phyloP scores from a whole-genome alignment of 2,888 invertebrate genomes.

The Archips crataeganus region DNA sequence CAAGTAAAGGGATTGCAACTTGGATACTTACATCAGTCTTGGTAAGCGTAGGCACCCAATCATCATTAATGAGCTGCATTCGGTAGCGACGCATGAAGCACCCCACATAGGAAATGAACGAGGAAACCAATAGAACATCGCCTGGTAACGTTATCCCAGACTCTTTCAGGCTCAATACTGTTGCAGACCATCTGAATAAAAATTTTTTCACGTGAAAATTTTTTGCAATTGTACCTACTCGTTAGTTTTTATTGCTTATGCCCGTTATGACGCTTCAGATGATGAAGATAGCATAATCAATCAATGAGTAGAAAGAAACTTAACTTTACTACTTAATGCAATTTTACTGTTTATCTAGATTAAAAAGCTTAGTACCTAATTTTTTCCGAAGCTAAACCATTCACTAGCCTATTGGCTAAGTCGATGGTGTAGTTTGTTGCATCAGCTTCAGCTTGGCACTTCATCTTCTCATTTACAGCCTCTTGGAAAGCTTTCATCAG shows the following conservation, averaged over 20 bases:
- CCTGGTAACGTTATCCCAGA: conserved; percentile 94
- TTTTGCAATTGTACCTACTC: not conserved
- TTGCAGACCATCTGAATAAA: conserved; percentile 73
- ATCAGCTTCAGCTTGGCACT: conserved; percentile 97
- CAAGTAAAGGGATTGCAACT: not conserved
- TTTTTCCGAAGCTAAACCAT: conserved; percentile 97
- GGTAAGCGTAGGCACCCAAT: conserved; percentile 93
- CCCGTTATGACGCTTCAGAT: no score
- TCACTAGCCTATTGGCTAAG: conserved; percentile 95
- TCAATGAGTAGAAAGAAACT: no score
- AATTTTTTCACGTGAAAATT: not conserved
- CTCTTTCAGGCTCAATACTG: conserved; percentile 86
- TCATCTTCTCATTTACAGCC: conserved; percentile 94
- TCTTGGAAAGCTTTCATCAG: conserved; percentile 94
- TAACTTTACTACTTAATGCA: no score
- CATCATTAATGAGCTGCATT: conserved; percentile 90
- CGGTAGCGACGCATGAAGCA: conserved; percentile 96
- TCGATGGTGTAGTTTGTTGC: conserved; percentile 95
- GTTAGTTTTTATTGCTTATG: no score
- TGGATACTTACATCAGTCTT: conserved; percentile 84
- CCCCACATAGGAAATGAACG: conserved; percentile 97
- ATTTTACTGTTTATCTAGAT: not conserved
- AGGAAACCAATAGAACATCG: conserved; percentile 94
- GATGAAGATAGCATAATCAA: no score
- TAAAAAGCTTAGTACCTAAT: conserved; percentile 59